phyloP scores from a whole-genome alignment of 23 tunicate species.

The Botrylloides violaceus region DNA sequence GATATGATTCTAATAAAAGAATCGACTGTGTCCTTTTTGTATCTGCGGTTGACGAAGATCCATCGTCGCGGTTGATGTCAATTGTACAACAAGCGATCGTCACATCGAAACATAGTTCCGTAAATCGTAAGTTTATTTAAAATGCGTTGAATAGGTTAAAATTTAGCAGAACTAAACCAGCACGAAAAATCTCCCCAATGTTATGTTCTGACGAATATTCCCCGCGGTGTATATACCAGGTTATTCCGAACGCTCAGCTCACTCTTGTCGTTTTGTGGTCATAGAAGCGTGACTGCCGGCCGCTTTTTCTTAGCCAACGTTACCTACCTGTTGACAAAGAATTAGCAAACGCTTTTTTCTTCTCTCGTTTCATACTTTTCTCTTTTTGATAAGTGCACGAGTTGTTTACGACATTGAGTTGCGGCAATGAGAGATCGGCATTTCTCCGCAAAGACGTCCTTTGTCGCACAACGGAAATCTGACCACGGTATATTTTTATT shows the following conservation, averaged over 20 bases:
- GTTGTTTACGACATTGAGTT: conserved; percentile 31
- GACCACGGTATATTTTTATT: conserved; percentile 22
- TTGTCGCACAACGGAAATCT: background rate
- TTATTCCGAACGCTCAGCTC: background rate
- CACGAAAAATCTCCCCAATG: background rate
- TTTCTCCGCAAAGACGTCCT: background rate
- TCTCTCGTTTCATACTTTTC: background rate
- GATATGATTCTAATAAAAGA: conserved; percentile 36
- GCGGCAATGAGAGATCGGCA: background rate
- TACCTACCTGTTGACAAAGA: conserved; percentile 25
- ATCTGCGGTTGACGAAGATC: conserved; percentile 60
- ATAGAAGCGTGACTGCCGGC: background rate
- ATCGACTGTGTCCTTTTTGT: conserved; percentile 91
- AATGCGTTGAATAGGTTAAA: too few relatives aligned
- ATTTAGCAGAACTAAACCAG: too few relatives aligned
- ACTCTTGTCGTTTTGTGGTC: background rate
- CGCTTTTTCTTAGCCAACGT: conserved; percentile 8
- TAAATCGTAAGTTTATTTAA: conserved; percentile 84
- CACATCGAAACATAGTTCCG: conserved; percentile 56
- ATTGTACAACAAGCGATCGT: conserved; percentile 51
- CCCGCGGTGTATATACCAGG: background rate
- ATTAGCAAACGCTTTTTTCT: conserved; percentile 9
- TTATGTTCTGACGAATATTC: background rate
- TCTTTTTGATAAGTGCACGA: conserved; percentile 1
- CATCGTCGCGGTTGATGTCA: conserved; percentile 50